phyloP scores from a whole-genome alignment of 2,113 vertebrate species.

The Nesoenas mayeri region DNA sequence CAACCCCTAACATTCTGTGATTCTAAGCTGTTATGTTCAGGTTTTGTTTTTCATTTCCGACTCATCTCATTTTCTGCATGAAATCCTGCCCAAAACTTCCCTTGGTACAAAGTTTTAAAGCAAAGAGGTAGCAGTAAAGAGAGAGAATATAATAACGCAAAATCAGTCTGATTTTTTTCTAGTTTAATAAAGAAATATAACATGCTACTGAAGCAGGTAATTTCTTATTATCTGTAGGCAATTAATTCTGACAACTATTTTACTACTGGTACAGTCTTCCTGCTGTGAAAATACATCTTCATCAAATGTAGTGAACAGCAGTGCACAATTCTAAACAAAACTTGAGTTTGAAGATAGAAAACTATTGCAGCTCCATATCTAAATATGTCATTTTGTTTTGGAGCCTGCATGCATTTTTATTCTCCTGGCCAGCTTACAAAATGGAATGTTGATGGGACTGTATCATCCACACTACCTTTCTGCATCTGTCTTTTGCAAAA shows the following conservation, averaged over 20 bases:
- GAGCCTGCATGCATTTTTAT: conserved; percentile 12
- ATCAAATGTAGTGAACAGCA: background rate
- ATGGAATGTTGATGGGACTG: conserved; percentile 50
- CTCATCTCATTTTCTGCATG: background rate
- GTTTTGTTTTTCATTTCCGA: background rate
- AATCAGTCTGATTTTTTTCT: background rate
- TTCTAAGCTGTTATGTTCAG: background rate
- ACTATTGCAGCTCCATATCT: background rate
- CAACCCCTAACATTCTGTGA: too few species aligned
- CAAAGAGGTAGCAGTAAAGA: background rate
- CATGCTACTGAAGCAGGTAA: background rate
- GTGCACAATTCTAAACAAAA: background rate
- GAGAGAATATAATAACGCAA: background rate
- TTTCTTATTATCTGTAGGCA: background rate
- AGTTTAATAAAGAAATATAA: background rate
- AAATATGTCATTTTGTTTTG: conserved; percentile 22
- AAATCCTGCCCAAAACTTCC: background rate
- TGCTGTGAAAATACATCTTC: conserved; percentile 29
- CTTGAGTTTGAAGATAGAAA: conserved; percentile 6
- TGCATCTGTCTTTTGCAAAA: conserved; percentile 62
- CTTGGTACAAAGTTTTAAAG: background rate
- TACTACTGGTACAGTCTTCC: background rate
- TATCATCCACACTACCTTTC: conserved; percentile 58
- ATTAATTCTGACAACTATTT: conserved; percentile 41
- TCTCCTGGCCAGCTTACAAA: conserved; percentile 46